phyloP scores from a whole-genome alignment of 1,140 invertebrate genomes.

The Drosophila ananassae region DNA sequence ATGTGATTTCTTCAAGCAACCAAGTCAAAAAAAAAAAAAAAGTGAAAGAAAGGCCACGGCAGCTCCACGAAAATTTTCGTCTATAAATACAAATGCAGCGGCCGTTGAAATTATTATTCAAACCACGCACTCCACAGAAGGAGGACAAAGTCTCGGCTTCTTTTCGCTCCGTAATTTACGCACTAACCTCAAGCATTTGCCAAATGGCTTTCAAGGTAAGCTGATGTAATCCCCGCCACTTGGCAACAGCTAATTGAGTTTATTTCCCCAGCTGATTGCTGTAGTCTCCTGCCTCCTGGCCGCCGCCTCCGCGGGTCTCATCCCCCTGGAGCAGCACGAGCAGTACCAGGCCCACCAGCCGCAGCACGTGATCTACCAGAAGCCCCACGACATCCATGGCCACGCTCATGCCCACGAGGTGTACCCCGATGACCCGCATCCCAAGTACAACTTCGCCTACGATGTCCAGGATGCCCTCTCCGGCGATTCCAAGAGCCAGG shows the following conservation, averaged over 20 bases:
- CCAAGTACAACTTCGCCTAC: conserved; percentile 85
- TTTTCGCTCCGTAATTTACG: conserved; percentile 30
- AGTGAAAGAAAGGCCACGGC: conserved; percentile 73
- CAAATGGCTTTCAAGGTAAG: conserved; percentile 82
- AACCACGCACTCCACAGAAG: conserved; percentile 65
- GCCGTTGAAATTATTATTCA: conserved; percentile 75
- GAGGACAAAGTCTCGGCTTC: conserved; percentile 64
- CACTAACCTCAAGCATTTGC: conserved; percentile 38
- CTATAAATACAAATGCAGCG: conserved; percentile 81
- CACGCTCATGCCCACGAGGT: conserved; percentile 71
- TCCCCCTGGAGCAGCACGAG: conserved; percentile 63
- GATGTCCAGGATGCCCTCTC: conserved; percentile 85
- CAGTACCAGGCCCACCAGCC: conserved; percentile 54
- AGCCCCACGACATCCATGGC: conserved; percentile 65
- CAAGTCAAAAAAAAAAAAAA: conserved; percentile 75
- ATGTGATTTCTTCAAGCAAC: conserved; percentile 59
- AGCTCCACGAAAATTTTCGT: conserved; percentile 46
- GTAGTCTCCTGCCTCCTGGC: conserved; percentile 59
- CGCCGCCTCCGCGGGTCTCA: conserved; percentile 64
- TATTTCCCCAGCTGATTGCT: conserved; percentile 44
- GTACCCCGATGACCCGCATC: conserved; percentile 85
- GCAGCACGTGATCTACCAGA: conserved; percentile 70
- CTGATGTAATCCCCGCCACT: conserved; percentile 18
- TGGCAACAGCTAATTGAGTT: conserved; percentile 4
- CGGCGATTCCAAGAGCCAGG: conserved; percentile 86